phyloP scores from a whole-genome alignment of 53 echinoderm and acorn worm species.

The Actinopyga echinites region DNA sequence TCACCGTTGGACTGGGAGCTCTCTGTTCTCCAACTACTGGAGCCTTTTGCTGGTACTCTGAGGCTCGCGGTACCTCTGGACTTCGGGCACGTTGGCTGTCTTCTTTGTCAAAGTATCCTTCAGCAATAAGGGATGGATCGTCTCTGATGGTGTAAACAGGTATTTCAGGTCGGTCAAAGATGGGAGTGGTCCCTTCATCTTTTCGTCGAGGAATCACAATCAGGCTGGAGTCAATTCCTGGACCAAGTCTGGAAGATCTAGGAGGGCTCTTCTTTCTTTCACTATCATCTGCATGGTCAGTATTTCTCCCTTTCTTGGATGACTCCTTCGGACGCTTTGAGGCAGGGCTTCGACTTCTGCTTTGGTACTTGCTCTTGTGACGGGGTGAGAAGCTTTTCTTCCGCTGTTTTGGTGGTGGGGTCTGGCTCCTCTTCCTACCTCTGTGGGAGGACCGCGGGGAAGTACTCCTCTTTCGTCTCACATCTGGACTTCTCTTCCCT shows the following conservation, averaged over 20 bases:
- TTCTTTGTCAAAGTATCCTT: constrained; percentile 44
- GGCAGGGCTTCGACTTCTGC: constrained; percentile 9
- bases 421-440: constrained; percentile 1
- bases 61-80: constrained; percentile 8
- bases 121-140: constrained; percentile 50
- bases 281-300: not conserved
- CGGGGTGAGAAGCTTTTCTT: constrained; percentile 29
- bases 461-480: not conserved
- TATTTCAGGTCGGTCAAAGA: constrained; percentile 90
- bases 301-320: not conserved
- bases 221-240: constrained; percentile 65
- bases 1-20: constrained; percentile 23
- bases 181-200: constrained; percentile 77
- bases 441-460: not conserved
- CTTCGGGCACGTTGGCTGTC: constrained; percentile 13
- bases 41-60: constrained; percentile 11
- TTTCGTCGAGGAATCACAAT: constrained; percentile 86
- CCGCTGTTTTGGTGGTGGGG: constrained; percentile 3
- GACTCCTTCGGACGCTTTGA: constrained; percentile 9
- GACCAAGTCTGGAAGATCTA: constrained; percentile 22
- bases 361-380: constrained; percentile 2
- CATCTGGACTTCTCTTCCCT: not conserved
- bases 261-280: constrained; percentile 34
- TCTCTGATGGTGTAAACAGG: constrained; percentile 62
- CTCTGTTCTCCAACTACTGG: constrained; percentile 1